Evolutionary conservation across 2,113 vertebrate genomes (phyloP).

Genomic region (Athene noctua): DNA sequence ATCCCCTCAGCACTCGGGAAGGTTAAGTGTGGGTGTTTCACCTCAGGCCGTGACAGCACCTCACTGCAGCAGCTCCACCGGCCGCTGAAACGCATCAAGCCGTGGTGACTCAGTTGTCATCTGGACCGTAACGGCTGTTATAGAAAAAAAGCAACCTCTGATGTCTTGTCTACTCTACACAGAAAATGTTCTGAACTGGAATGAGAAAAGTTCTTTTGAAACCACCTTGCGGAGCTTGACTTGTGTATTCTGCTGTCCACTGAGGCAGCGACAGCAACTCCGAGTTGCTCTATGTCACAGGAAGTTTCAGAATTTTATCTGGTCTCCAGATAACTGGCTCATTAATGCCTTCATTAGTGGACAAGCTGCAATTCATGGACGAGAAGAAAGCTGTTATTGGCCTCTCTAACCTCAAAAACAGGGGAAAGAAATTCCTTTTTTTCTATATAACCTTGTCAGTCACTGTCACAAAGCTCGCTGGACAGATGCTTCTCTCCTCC

Average conservation of each 20-base stretch:
- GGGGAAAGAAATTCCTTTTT: not conserved
- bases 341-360: not conserved
- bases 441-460: no score
- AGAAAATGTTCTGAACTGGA: not conserved
- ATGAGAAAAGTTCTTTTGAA: not conserved
- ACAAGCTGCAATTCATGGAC: not conserved
- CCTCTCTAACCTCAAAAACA: not conserved
- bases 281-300: not conserved
- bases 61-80: not conserved
- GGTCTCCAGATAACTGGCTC: not conserved
- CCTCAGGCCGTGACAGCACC: accelerated
- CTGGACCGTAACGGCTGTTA: not conserved
- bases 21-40: accelerated
- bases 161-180: accelerated
- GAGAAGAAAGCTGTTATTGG: not conserved
- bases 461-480: not conserved
- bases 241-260: not conserved
- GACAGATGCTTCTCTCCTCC: not conserved
- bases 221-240: not conserved
- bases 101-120: not conserved
- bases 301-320: not conserved
- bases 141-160: not conserved
- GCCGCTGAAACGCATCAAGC: not conserved
- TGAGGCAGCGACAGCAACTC: accelerated
- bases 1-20: not conserved